Evolutionary conservation across 2,113 vertebrate species (phyloP).

Genomic region (Jaculus jaculus): DNA sequence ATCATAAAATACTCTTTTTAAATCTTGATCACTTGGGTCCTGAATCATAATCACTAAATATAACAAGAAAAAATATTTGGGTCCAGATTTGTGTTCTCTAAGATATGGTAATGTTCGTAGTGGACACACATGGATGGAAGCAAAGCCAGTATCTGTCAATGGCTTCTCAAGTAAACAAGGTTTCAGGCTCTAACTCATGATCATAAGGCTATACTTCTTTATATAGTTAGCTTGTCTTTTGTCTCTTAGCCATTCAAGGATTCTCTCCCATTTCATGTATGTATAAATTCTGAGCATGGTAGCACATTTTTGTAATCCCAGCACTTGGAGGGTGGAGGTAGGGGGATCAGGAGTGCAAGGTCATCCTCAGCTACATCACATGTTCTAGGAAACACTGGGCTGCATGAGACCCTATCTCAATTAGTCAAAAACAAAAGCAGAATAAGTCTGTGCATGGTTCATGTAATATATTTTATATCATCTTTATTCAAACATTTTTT

Average conservation of each 20-base stretch:
- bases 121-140: background rate
- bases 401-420: background rate
- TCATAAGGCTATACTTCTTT: constrained; percentile 47
- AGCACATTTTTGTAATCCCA: background rate
- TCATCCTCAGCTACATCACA: background rate
- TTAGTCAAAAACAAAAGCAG: background rate
- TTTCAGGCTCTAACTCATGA: constrained; percentile 3
- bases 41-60: constrained; percentile 44
- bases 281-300: background rate
- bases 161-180: constrained; percentile 4
- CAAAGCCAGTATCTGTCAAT: background rate
- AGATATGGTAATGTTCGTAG: background rate
- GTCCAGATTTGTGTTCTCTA: background rate
- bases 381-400: background rate
- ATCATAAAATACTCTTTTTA: constrained; percentile 19
- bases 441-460: background rate
- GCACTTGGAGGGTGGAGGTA: background rate
- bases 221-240: constrained; percentile 14
- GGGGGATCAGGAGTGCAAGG: background rate
- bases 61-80: background rate
- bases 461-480: constrained; percentile 43
- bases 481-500: constrained; percentile 18
- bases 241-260: constrained; percentile 7
- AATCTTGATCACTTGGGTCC: background rate
- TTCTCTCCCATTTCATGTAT: background rate